A percentile compares a stretch with the other conserved stretches of the same genome.
Evolutionary conservation across 2,888 invertebrate species (phyloP).

Genomic region (Stenotaenia linearis): DNA sequence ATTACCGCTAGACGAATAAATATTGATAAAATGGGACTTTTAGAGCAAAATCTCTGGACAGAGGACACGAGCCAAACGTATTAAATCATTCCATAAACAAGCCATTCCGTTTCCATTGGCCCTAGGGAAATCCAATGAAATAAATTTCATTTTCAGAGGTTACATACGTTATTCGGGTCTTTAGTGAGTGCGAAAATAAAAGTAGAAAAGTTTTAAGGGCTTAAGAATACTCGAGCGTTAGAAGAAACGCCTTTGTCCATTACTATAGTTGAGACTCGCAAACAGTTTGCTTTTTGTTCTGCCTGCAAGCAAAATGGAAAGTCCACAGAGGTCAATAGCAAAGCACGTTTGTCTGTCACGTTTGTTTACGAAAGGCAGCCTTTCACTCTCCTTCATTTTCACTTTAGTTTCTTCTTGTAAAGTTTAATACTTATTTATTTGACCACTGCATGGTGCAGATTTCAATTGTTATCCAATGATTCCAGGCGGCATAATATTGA

Average conservation of each 20-base stretch:
- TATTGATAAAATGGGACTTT: background rate
- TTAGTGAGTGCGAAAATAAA: background rate
- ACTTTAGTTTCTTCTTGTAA: background rate
- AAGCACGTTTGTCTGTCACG: background rate
- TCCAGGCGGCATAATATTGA: no score
- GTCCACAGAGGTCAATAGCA: conserved; percentile 4
- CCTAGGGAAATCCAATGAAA: background rate
- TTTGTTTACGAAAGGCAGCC: background rate
- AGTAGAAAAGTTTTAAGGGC: background rate
- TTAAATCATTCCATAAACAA: conserved; percentile 9
- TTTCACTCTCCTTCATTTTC: no score
- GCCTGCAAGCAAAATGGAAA: background rate
- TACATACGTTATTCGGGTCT: background rate
- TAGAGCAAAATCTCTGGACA: background rate
- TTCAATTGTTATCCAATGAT: background rate
- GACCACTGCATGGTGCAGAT: background rate
- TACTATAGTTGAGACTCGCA: background rate
- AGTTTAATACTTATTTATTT: background rate
- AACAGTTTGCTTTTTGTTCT: background rate
- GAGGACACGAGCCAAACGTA: background rate
- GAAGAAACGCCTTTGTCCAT: background rate
- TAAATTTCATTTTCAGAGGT: conserved; percentile 4
- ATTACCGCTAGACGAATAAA: background rate
- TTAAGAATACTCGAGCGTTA: background rate
- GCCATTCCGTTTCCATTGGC: background rate